Conservation (phyloP, 2,797 vertebrate genomes). For the Varecia variegata region DNA sequence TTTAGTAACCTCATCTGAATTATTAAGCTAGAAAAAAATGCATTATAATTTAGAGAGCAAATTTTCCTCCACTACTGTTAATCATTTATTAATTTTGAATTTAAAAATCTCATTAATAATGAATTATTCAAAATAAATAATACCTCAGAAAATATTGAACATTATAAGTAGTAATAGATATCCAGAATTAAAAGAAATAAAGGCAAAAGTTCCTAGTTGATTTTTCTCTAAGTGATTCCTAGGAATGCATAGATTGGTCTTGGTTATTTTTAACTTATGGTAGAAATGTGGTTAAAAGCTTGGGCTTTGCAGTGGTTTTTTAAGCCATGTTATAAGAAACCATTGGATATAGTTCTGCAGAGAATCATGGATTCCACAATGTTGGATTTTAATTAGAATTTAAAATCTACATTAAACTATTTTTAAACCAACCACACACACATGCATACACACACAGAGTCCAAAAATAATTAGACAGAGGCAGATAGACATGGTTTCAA, state of each 20-base stretch:
- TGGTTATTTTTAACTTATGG: neutral
- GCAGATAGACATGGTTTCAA: neutral
- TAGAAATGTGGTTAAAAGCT: neutral
- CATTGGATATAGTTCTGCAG: neutral
- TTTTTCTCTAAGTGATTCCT: neutral
- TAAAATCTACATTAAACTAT: neutral
- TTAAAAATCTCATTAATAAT: neutral
- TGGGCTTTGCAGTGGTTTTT: neutral
- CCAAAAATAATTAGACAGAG: neutral
- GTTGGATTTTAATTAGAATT: neutral
- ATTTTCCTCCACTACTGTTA: neutral
- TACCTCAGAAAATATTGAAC: neutral
- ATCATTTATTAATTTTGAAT: constrained; percentile 8
- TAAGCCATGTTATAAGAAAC: neutral
- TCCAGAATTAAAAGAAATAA: neutral
- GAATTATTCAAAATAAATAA: neutral
- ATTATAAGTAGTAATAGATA: neutral
- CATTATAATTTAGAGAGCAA: neutral
- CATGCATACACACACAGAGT: neutral
- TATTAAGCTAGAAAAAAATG: neutral
- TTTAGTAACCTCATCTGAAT: neutral
- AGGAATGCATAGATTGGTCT: neutral
- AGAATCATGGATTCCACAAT: neutral
- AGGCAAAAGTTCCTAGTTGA: neutral
- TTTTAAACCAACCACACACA: neutral